A percentile compares a stretch with the other conserved stretches of the same genome.
phyloP scores from a whole-genome alignment of 2,888 invertebrate species.

The Eupeodes latifasciatus region DNA sequence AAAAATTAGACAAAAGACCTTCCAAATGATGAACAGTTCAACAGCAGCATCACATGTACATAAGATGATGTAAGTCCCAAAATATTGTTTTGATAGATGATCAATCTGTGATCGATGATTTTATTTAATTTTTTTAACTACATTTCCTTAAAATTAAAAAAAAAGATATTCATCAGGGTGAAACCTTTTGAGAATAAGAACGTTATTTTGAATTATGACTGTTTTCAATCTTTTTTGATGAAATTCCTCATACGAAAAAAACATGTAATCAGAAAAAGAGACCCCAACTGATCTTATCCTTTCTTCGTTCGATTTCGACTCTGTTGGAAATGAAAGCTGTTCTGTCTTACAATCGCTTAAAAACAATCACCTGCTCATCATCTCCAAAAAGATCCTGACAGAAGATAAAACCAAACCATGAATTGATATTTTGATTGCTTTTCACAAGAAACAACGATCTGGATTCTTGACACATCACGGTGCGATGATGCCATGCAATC shows the following conservation, averaged over 20 bases:
- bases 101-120: constrained; percentile 47
- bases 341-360: constrained; percentile 31
- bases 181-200: background rate
- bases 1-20: constrained; percentile 42
- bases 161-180: constrained; percentile 20
- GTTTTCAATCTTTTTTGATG: constrained; percentile 22
- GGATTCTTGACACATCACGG: background rate
- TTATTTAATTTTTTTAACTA: background rate
- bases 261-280: constrained; percentile 16
- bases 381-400: constrained; percentile 34
- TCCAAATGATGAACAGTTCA: constrained; percentile 41
- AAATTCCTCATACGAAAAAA: constrained; percentile 6
- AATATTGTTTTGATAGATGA: constrained; percentile 40
- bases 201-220: constrained; percentile 16
- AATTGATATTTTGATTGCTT: constrained; percentile 64
- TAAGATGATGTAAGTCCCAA: constrained; percentile 26
- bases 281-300: constrained; percentile 44
- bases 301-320: background rate
- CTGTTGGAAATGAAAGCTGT: constrained; percentile 49
- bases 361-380: constrained; percentile 60
- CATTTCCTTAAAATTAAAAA: background rate
- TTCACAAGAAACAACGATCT: constrained; percentile 14
- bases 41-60: background rate
- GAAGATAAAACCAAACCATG: constrained; percentile 58
- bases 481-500: background rate